Evolutionary conservation across 2,113 vertebrate genomes (phyloP).

Genomic region (Brachyhypopomus gauderio): DNA sequence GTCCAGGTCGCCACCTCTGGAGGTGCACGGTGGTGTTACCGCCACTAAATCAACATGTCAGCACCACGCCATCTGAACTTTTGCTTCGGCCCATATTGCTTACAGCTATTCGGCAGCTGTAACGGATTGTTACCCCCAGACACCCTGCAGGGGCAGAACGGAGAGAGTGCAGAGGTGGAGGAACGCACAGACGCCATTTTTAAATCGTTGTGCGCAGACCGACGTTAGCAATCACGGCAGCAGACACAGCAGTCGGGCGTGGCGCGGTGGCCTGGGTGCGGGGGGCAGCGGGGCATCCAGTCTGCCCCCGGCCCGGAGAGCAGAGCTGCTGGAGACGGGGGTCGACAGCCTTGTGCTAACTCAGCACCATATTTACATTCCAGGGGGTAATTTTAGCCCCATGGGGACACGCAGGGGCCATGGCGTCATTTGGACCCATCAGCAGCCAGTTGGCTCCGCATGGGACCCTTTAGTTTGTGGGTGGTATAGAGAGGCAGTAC

Average conservation of each 20-base stretch:
- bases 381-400: conserved; percentile 77
- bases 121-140: conserved; percentile 59
- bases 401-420: conserved; percentile 57
- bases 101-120: conserved; percentile 68
- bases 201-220: neutral
- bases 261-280: neutral
- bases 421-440: conserved; percentile 69
- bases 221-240: conserved; percentile 1
- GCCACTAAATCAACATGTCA: conserved; percentile 81
- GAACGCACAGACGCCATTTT: neutral
- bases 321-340: conserved; percentile 28
- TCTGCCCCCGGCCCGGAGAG: neutral
- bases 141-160: no score
- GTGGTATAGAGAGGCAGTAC: conserved; percentile 61
- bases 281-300: neutral
- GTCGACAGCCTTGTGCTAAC: conserved; percentile 68
- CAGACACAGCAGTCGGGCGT: neutral
- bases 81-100: conserved; percentile 68
- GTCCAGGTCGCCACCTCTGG: conserved; percentile 80
- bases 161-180: neutral
- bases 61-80: conserved; percentile 70
- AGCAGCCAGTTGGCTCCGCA: conserved; percentile 60
- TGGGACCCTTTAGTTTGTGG: conserved; percentile 69
- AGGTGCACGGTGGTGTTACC: conserved; percentile 77
- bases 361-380: conserved; percentile 80